These are phyloP conservation scores for Mercenaria mercenaria DNA, from an alignment of 1,140 invertebrate genomes.

Conservation along the genomic window DNA sequence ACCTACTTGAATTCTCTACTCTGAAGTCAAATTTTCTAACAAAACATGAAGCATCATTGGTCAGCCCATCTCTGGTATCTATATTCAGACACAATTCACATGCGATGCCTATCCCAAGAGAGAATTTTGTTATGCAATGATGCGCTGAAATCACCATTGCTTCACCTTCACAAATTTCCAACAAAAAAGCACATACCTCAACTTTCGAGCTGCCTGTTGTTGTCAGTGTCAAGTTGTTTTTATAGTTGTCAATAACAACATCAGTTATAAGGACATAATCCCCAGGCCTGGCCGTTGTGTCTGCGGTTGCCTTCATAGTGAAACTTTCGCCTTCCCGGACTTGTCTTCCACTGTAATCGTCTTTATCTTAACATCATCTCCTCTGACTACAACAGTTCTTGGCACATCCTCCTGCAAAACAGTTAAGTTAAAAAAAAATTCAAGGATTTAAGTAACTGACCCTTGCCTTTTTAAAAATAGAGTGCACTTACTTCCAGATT, in stretches of 20 bases:
- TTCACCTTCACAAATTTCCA: too few species aligned
- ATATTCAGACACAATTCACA: conserved; percentile 64
- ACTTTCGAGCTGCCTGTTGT: not conserved
- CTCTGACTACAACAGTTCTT: not conserved
- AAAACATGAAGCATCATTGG: conserved; percentile 68
- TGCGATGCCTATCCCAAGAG: conserved; percentile 47
- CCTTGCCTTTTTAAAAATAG: too few species aligned
- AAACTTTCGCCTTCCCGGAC: not conserved
- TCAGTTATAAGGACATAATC: not conserved
- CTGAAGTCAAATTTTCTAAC: conserved; percentile 63
- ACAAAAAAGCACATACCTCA: too few species aligned
- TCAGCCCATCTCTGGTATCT: conserved; percentile 66
- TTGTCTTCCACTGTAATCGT: conserved; percentile 20
- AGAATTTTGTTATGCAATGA: conserved; percentile 30
- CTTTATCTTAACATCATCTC: conserved; percentile 12
- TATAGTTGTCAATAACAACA: not conserved
- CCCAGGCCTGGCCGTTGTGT: not conserved
- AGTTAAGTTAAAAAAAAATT: conserved; percentile 45
- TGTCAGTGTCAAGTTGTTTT: not conserved
- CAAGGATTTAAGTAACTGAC: too few species aligned
- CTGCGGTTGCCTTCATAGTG: not conserved
- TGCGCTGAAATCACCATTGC: too few species aligned
- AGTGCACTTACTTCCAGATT: too few species aligned
- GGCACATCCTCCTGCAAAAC: not conserved
- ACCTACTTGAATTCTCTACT: conserved; percentile 16